A percentile compares a stretch with the other conserved stretches of the same genome.
Conservation (phyloP, 2,113 vertebrate genomes). For the Melanostigma gelatinosum region DNA sequence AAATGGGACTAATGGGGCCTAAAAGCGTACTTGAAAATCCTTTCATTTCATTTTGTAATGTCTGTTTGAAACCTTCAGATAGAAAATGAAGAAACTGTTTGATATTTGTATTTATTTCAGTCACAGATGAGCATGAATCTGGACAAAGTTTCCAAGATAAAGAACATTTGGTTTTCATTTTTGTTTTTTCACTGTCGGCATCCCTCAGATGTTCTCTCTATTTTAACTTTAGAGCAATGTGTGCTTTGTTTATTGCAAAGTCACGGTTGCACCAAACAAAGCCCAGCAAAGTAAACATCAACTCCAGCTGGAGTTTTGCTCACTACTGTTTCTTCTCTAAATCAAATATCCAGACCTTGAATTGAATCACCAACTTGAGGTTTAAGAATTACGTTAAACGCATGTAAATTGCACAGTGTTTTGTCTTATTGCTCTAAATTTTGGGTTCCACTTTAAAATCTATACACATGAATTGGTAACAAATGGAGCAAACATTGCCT, state of each 20-base stretch:
- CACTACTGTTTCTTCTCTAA: constrained; percentile 12
- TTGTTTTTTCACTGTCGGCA: neutral
- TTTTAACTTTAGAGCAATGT: constrained; percentile 12
- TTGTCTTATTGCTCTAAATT: neutral
- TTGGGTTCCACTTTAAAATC: neutral
- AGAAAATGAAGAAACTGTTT: neutral
- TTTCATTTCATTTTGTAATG: neutral
- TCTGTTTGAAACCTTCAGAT: neutral
- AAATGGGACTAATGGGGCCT: too few relatives aligned
- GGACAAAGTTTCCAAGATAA: neutral
- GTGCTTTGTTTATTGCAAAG: constrained; percentile 34
- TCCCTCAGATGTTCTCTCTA: neutral
- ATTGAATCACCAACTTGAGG: neutral
- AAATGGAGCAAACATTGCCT: constrained; percentile 11
- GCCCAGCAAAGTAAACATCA: constrained; percentile 23
- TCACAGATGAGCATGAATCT: neutral
- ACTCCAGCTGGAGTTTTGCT: constrained; percentile 9
- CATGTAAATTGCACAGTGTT: neutral
- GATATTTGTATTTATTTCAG: neutral
- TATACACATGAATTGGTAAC: constrained; percentile 6
- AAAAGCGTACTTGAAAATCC: neutral
- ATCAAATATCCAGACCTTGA: neutral
- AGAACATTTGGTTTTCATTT: neutral
- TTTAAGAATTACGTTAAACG: neutral
- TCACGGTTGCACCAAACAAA: constrained; percentile 2